These are phyloP conservation scores for Peromyscus eremicus DNA, from an alignment of 2,797 vertebrate species.

Conservation along the genomic window DNA sequence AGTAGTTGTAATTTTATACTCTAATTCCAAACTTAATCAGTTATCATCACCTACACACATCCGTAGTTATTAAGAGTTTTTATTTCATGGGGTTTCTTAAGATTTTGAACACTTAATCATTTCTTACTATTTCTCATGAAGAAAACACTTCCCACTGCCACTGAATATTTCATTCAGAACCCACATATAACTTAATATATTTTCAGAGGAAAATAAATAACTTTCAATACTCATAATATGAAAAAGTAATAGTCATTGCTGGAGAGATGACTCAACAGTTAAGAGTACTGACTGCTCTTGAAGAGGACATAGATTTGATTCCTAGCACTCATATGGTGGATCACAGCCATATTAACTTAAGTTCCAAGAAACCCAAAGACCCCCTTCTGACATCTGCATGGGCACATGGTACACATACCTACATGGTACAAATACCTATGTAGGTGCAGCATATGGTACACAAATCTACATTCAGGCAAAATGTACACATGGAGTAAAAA, in stretches of 20 bases:
- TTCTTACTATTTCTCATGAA: background rate
- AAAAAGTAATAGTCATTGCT: background rate
- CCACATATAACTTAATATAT: background rate
- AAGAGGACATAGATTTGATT: background rate
- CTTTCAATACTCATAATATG: background rate
- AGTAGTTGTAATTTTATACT: background rate
- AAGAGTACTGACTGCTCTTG: background rate
- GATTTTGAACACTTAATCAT: background rate
- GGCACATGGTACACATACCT: too few relatives aligned
- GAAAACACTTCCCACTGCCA: too few relatives aligned
- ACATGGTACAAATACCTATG: too few relatives aligned
- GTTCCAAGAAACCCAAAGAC: background rate
- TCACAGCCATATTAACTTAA: background rate
- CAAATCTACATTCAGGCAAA: background rate
- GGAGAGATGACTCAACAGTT: background rate
- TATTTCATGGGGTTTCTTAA: too few relatives aligned
- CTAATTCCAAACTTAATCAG: background rate
- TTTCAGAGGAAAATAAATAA: background rate
- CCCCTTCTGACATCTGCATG: background rate
- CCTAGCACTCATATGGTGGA: background rate
- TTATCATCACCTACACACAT: background rate
- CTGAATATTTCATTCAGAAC: background rate
- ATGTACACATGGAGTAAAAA: background rate
- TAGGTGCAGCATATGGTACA: background rate
- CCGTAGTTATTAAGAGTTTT: background rate